A percentile compares a stretch with the other conserved stretches of the same genome.
Conservation (phyloP, 2,113 vertebrate species). For the Athene noctua region DNA sequence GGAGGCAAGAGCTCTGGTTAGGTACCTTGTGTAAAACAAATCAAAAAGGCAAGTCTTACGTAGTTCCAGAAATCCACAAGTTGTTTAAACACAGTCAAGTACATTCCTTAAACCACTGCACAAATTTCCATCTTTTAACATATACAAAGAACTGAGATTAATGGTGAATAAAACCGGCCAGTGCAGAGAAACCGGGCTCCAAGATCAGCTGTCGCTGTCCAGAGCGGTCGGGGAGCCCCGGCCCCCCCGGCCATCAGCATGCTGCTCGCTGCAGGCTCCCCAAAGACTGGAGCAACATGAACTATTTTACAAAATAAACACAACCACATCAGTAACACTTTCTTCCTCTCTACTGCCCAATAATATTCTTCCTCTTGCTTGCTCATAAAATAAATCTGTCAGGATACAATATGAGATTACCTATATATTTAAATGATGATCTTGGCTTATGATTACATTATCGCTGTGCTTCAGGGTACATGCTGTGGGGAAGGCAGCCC, state of each 20-base stretch:
- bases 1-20: not conserved
- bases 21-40: not conserved
- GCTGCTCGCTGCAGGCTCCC: not conserved
- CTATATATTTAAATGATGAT: conserved; percentile 70
- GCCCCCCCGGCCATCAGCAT: not conserved
- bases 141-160: rapidly evolving
- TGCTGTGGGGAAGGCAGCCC: conserved; percentile 35
- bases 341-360: not conserved
- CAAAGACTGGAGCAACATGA: not conserved
- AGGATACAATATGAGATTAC: conserved; percentile 21
- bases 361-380: not conserved
- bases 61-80: not conserved
- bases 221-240: rapidly evolving
- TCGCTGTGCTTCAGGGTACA: not conserved
- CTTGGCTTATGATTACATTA: conserved; percentile 58
- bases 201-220: rapidly evolving
- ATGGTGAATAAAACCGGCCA: rapidly evolving
- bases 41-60: rapidly evolving
- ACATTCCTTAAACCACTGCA: not conserved
- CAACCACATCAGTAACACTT: not conserved
- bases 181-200: not conserved
- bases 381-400: conserved; percentile 69
- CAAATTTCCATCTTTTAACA: not conserved
- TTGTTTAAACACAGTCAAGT: not conserved
- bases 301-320: conserved; percentile 25